Evolutionary conservation across 2,888 invertebrate species (phyloP).

Genomic region (Caenorhabditis sp.): DNA sequence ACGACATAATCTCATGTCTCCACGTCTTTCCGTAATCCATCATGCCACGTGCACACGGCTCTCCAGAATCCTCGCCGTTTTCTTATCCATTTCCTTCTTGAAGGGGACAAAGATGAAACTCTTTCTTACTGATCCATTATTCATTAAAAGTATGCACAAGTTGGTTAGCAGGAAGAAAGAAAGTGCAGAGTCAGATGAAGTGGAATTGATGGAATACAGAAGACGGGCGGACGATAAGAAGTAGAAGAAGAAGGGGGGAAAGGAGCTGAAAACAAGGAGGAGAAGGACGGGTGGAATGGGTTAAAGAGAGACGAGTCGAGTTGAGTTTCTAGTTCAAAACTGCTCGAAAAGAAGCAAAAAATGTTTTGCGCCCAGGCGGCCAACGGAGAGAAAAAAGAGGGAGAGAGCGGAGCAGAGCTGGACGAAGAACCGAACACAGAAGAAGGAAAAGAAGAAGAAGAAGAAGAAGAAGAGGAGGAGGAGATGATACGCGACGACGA

Average conservation of each 20-base stretch:
- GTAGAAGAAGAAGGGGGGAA: neutral
- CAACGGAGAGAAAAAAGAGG: neutral
- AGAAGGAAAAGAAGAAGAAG: conserved; percentile 8
- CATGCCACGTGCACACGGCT: conserved; percentile 39
- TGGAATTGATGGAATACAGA: neutral
- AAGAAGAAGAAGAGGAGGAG: neutral
- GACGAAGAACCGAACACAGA: neutral
- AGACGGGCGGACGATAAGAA: neutral
- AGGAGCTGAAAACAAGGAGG: neutral
- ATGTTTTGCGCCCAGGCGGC: conserved; percentile 18
- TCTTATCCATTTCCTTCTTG: conserved; percentile 8
- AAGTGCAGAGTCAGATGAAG: neutral
- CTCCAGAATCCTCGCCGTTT: conserved; percentile 19
- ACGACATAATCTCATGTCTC: conserved; percentile 19
- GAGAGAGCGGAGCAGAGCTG: neutral
- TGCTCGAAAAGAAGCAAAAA: conserved; percentile 26
- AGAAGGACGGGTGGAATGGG: neutral
- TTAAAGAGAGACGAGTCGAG: neutral
- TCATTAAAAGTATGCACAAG: conserved; percentile 28
- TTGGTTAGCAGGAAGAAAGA: neutral
- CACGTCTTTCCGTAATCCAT: conserved; percentile 40
- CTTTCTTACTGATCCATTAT: conserved; percentile 16
- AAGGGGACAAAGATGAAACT: neutral
- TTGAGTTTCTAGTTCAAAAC: conserved; percentile 14
- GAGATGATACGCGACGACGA: conserved; percentile 12